Percentiles rank a stretch among this genome's conserved stretches.
These are phyloP conservation scores for Delia radicum DNA, from an alignment of 1,140 invertebrate genomes.

Conservation along the genomic window DNA sequence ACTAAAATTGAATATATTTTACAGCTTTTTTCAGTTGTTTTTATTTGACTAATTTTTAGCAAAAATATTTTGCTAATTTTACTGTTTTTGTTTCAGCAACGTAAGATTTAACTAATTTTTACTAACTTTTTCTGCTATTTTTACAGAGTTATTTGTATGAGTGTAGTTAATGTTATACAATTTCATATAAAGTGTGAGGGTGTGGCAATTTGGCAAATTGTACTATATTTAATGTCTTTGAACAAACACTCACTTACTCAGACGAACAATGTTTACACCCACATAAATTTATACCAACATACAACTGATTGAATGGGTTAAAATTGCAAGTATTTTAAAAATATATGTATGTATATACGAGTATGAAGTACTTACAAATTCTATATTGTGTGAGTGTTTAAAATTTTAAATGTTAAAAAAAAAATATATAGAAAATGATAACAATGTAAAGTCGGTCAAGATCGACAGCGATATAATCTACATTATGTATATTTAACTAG, in stretches of 20 bases:
- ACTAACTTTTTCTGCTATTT: too few relatives aligned
- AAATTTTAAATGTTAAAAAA: neutral
- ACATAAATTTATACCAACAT: neutral
- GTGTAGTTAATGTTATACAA: neutral
- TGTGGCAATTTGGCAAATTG: slow-evolving; percentile 1
- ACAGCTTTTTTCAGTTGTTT: too few relatives aligned
- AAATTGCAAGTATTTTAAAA: neutral
- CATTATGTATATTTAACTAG: neutral
- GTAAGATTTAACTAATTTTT: too few relatives aligned
- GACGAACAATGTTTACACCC: neutral
- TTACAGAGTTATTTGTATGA: too few relatives aligned
- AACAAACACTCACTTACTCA: neutral
- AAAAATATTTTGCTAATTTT: too few relatives aligned
- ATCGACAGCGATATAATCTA: neutral
- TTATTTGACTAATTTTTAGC: too few relatives aligned
- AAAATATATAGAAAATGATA: too few relatives aligned
- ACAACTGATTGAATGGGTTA: neutral
- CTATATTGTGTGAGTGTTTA: neutral
- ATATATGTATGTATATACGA: neutral
- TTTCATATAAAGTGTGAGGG: neutral
- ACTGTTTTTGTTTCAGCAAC: too few relatives aligned
- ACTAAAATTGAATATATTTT: too few relatives aligned
- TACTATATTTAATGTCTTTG: neutral
- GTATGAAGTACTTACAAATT: too few relatives aligned
- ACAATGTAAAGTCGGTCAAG: neutral